Evolutionary conservation across 2,113 vertebrate genomes (phyloP), one percentile per base, ranked within the genome.

Genomic region (Pterocles burchelli): DNA sequence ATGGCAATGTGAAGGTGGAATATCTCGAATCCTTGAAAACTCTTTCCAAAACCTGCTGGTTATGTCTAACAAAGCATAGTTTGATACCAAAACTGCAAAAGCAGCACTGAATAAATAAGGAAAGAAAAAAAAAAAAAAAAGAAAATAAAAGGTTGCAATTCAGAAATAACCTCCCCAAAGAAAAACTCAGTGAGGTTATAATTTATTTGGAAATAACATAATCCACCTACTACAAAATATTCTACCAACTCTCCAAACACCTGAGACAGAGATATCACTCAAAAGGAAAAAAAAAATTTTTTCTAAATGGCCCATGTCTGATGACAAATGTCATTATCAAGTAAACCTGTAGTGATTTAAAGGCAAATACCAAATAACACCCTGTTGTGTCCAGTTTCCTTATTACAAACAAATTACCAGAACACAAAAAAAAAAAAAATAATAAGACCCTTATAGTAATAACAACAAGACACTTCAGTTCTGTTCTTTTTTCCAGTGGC

Each of bases 221-320:
- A 65, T 68, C 12, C 13, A 59, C 43, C 51, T 46, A 33, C 21
- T 21, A 52, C 14, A 73, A 48, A 77, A 62, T 20, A 34, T 21
- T n/a, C 34, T 3, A 36, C 41, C 20, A 71, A 7, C 11, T 83
- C 34, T 71, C 57, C 55, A 43, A 86, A 51, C 8, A 72, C 21
- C 48, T 6, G 16, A 72, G 54, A 83, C 11, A 43, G 52, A 71
- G 15, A 3, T 11, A 88, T 5, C 0, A 0, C 29, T 59, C 52
- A 85, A 34, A 61, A 45, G 16, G 20, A 15, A n/a, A 71, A 80
- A 59, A 38, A 49, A 41, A 36, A 3, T 20, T 62, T 77, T 80
- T 80, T 62, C 65, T 77, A 67, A 38, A 71, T 4, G 29, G 26
- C 49, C 38, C 5, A 6, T 31, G 24, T 22, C 19, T 14, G 21